Base-by-base conservation (phyloP, 1,140 invertebrate genomes). In the Polypedilum vanderplanki region DNA sequence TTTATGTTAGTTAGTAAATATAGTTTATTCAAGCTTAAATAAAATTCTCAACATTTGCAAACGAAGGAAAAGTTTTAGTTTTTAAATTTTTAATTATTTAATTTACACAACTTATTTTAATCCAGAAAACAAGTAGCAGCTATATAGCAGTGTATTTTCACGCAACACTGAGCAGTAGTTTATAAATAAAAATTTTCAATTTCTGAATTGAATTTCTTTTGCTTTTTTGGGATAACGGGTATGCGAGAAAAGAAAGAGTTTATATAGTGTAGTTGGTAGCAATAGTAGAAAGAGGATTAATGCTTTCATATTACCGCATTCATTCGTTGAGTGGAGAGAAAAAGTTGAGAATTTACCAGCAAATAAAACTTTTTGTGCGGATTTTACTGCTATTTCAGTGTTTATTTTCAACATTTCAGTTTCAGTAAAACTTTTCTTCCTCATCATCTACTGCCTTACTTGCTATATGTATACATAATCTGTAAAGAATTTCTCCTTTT, bases 81-180 rank as follows among this genome's bases (percentile, higher is more conserved):
- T 57, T 57, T 57, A 57, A 57, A n/a, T 57, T 57, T 57, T 57
- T 57, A 57, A 57, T 57, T 57, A 57, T 57, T 57, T 57, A 57
- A 57, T 57, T 57, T 57, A 57, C 46, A 57, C 46, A 57, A 57
- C 46, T 57, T 57, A 57, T 57, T 57, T 57, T 57, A 57, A 57
- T 57, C 46, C 46, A 46, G 24, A 33, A 33, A 33, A 5, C 24
- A 33, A 33, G 24, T 33, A n/a, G n/a, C n/a, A n/a, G 24, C 46
- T 57, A n/a, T n/a, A n/a, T n/a, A 57, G n/a, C 46, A n/a, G 12
- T 12, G 46, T 57, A 57, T 57, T 57, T 57, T 57, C 9, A 57
- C 46, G 46, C 46, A 57, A 12, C 46, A 57, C 12, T 57, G 46
- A 57, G 12, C 46, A 57, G 12, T 57, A 12, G 46, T 15, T 57